These are phyloP conservation scores for Torymus tubicola DNA, from an alignment of 2,888 invertebrate species.

Conservation along the genomic window DNA sequence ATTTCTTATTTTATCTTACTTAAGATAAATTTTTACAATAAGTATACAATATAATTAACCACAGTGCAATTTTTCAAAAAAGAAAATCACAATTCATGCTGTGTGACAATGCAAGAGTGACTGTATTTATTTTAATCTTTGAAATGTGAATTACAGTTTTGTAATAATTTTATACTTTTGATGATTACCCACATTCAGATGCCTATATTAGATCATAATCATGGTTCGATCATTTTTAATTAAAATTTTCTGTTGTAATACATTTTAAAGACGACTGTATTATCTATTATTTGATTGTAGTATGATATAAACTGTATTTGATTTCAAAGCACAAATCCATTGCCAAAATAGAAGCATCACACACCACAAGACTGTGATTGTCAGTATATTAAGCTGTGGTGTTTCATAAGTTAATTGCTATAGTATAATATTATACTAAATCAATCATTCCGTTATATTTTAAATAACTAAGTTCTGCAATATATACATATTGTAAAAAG, in stretches of 20 bases:
- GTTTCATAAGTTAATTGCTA: slow-evolving; percentile 37
- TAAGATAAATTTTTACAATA: slow-evolving; percentile 28
- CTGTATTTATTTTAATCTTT: slow-evolving; percentile 30
- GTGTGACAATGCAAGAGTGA: slow-evolving; percentile 25
- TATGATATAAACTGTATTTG: slow-evolving; percentile 18
- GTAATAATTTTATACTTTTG: slow-evolving; percentile 1
- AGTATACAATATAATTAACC: not conserved
- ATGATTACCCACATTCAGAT: slow-evolving; percentile 12
- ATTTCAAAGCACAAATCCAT: slow-evolving; percentile 48
- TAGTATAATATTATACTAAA: slow-evolving; percentile 31
- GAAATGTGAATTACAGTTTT: slow-evolving; percentile 11
- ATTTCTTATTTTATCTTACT: slow-evolving; percentile 22
- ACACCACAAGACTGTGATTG: slow-evolving; percentile 53
- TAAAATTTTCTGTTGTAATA: slow-evolving; percentile 13
- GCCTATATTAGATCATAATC: slow-evolving; percentile 34
- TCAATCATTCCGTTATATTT: slow-evolving; percentile 52
- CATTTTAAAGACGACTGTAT: not conserved
- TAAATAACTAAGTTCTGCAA: slow-evolving; percentile 51
- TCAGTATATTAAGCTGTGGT: slow-evolving; percentile 40
- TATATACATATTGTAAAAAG: slow-evolving; percentile 54
- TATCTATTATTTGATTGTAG: not conserved
- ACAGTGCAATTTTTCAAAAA: slow-evolving; percentile 20
- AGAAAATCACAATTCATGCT: slow-evolving; percentile 6
- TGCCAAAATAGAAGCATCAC: slow-evolving; percentile 46
- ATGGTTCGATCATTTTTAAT: slow-evolving; percentile 2